Evolutionary conservation across 2,797 vertebrate genomes (phyloP), one percentile per base, ranked within the genome.

Genomic region (Danio aesculapii): DNA sequence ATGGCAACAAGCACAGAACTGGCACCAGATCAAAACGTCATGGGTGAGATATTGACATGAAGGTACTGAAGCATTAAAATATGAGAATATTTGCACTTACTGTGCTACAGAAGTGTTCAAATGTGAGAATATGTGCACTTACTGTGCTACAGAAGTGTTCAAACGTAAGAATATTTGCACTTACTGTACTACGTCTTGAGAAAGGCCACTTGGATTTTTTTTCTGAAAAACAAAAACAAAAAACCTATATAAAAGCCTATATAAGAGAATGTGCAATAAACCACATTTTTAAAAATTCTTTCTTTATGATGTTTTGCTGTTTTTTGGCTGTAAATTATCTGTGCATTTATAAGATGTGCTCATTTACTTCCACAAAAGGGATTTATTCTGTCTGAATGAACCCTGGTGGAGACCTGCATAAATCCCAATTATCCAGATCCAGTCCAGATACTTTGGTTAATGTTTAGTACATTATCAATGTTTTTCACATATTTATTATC

Each of bases 191-290:
- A 85, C 92, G 95, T 81, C 91, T 95, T 41, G 91, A 92, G 87
- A 98, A 97, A 39, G 95, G 96, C 96, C 96, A 97, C 90, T 96
- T 95, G 75, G 92, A 89, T 84, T 97, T 98, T 93, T 96, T 98
- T 87, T 96, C 95, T 97, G 87, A n/a, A 6, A 75, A 21, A 46
- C 58, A 10, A 63, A 11, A 12, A 47, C 66, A 68, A 19, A 43
- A 43, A n/a, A n/a, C n/a, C n/a, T n/a, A 8, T 14, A 61, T 30
- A 5, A 78, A 17, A 21, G 17, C 6, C 17, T 4, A 68, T 46
- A 30, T n/a, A n/a, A n/a, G n/a, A n/a, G n/a, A n/a, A n/a, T n/a
- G 30, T 30, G 30, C 30, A 30, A 30, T 30, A 30, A 30, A 30
- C 3, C 30, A 30, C 30, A 30, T 30, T 30, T 30, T 30, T 30